Base-by-base conservation (phyloP, 2,113 vertebrate species). In the Sinocyclocheilus rhinocerous region DNA sequence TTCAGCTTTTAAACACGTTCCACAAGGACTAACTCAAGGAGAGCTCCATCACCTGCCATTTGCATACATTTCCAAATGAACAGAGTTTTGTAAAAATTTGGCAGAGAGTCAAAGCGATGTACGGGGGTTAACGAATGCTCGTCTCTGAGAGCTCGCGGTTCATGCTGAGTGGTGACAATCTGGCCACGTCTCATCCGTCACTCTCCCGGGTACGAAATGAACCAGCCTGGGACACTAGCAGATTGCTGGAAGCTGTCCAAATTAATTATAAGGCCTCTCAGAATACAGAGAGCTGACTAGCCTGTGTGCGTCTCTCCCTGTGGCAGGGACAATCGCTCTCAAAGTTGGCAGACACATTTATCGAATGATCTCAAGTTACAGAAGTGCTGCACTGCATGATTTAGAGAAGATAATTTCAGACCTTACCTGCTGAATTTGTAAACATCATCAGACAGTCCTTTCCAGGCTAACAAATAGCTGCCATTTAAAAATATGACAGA, bases 401-500 rank as follows among this genome's bases (percentile, higher is more conserved):
- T 94, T 91, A 95, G 93, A 89, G 87, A 84, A 75, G 81, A 91
- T 91, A 81, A 92, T 92, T 94, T 91, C 76, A 88, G 84, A 86
- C 84, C 85, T 84, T 90, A 94, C 92, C 91, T 92, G 87, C 92
- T 91, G 91, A 92, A 94, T 93, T 90, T 89, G 90, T 94, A 93
- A 94, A 93, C 92, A 93, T 85, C 92, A 91, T 91, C 90, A 93
- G 94, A 94, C 91, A 92, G 89, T 90, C 85, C 89, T 85, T 78
- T 83, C 33, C 79, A 29, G 78, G 83, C 57, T 91, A 88, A 92
- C 87, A 92, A 94, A 94, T 91, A 90, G 87, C 86, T 86, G 85
- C 83, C 77, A 90, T 89, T 90, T 90, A 87, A 90, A 90, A 90
- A 93, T 91, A 93, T 93, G 93, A 93, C 87, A 91, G 90, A 90